Evolutionary conservation across 2,113 vertebrate species (phyloP).

Genomic region (Thomomys bottae): DNA sequence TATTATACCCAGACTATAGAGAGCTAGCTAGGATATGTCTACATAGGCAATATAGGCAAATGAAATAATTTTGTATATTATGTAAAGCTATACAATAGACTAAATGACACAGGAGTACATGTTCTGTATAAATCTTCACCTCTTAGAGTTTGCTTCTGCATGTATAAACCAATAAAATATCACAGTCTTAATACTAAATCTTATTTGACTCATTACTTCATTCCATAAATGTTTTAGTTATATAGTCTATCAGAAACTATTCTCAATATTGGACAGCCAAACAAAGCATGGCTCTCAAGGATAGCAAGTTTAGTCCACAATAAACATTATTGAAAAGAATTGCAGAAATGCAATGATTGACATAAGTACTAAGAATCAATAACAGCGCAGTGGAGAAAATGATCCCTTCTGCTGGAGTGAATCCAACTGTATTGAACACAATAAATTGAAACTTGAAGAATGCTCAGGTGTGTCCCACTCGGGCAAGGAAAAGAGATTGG

Average conservation of each 20-base stretch:
- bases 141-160: neutral
- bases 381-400: neutral
- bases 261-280: neutral
- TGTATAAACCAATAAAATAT: constrained; percentile 13
- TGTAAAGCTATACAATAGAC: neutral
- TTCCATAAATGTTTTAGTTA: neutral
- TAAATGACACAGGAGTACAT: neutral
- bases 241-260: neutral
- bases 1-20: constrained; percentile 8
- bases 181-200: neutral
- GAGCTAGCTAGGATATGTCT: neutral
- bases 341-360: neutral
- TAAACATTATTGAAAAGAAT: neutral
- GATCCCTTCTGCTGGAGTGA: neutral
- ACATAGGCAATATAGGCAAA: neutral
- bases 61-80: neutral
- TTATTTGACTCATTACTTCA: constrained; percentile 36
- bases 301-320: neutral
- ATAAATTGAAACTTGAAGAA: neutral
- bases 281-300: neutral
- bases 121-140: neutral
- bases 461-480: neutral
- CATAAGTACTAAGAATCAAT: neutral
- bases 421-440: neutral
- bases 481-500: neutral